A percentile compares a stretch with the other conserved stretches of the same genome.
Evolutionary conservation across 2,888 invertebrate genomes (phyloP).

Genomic region (Torymus texanus): DNA sequence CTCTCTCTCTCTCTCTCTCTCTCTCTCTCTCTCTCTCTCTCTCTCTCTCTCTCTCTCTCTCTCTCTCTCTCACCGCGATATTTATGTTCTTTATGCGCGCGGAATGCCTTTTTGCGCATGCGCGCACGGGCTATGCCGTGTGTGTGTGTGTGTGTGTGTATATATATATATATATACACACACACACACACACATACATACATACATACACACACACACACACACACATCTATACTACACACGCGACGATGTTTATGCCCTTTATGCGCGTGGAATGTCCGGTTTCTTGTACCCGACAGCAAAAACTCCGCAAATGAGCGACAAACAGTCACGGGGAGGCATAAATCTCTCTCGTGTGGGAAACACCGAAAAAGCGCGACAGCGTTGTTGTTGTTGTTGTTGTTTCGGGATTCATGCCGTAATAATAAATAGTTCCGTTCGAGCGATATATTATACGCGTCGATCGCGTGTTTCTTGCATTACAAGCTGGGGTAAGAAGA

Average conservation of each 20-base stretch:
- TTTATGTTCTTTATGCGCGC: constrained; percentile 1
- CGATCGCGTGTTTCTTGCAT: neutral
- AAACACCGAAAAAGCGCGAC: neutral
- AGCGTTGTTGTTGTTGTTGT: neutral
- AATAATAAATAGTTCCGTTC: constrained; percentile 29
- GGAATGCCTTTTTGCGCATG: constrained; percentile 18
- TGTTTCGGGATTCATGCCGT: constrained; percentile 7
- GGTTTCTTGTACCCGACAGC: constrained; percentile 18
- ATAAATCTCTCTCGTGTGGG: constrained; percentile 10
- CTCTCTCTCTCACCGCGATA: too few relatives aligned
- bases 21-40: too few relatives aligned
- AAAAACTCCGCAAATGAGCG: constrained; percentile 34
- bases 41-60: too few relatives aligned
- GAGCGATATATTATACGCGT: neutral
- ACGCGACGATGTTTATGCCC: constrained; percentile 33
- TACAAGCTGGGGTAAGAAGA: too few relatives aligned
- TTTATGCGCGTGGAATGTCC: constrained; percentile 30
- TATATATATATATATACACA: too few relatives aligned
- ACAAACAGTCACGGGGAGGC: constrained; percentile 35
- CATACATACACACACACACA: too few relatives aligned
- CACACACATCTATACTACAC: too few relatives aligned
- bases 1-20: too few relatives aligned
- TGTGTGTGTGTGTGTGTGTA: too few relatives aligned
- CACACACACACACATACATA: too few relatives aligned
- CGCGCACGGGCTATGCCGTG: neutral